Evolutionary conservation across 1,140 invertebrate species (phyloP).

Genomic region (Acromyrmex charruanus): DNA sequence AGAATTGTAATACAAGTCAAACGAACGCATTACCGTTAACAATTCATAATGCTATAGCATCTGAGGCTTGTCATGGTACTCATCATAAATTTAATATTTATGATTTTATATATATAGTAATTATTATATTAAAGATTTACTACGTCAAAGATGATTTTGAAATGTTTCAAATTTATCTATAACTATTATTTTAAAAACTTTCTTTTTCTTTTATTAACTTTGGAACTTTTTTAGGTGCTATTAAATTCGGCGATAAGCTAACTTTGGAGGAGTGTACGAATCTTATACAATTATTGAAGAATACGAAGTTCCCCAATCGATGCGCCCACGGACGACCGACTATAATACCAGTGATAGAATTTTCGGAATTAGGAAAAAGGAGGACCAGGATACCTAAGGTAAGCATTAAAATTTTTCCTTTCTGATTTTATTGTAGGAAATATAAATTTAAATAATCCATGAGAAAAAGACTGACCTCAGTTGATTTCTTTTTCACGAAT

Average conservation of each 20-base stretch:
- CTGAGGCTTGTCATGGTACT: slow-evolving; percentile 84
- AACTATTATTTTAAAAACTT: background rate
- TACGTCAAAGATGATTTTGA: slow-evolving; percentile 1
- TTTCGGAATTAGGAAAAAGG: slow-evolving; percentile 73
- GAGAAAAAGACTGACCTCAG: background rate
- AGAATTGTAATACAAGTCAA: slow-evolving; percentile 69
- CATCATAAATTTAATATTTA: slow-evolving; percentile 38
- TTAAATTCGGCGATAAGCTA: slow-evolving; percentile 83
- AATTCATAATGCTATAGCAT: slow-evolving; percentile 83
- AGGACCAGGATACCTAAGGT: slow-evolving; percentile 22
- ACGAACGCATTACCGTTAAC: slow-evolving; percentile 78
- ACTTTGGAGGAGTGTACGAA: slow-evolving; percentile 78
- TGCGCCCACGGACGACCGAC: slow-evolving; percentile 85
- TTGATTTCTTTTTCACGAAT: background rate
- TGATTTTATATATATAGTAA: background rate
- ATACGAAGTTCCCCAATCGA: slow-evolving; percentile 81
- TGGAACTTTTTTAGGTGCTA: slow-evolving; percentile 8
- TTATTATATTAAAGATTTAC: background rate
- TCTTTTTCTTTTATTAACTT: background rate
- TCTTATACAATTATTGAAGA: slow-evolving; percentile 78
- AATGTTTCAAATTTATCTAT: background rate
- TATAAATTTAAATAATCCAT: background rate
- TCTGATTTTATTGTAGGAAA: background rate
- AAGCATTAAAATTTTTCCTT: background rate
- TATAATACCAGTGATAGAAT: slow-evolving; percentile 82